Percentiles rank a stretch among this genome's conserved stretches.
Evolutionary conservation across 2,113 vertebrate genomes (phyloP).

Genomic region (Macrotus californicus): DNA sequence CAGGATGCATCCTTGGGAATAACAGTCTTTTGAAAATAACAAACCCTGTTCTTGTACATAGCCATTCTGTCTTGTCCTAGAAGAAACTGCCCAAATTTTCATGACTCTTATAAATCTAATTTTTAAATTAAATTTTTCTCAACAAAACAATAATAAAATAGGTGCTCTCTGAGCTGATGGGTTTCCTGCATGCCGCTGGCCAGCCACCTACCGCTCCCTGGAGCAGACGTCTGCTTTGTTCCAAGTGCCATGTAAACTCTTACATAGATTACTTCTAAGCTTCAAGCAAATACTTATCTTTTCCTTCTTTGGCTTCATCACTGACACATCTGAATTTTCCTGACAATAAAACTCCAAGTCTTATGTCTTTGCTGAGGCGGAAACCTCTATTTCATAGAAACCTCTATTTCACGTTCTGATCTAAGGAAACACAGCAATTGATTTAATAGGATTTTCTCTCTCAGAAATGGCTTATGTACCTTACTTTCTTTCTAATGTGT

Average conservation of each 20-base stretch:
- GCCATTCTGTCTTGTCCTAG: not conserved
- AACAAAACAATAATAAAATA: not conserved
- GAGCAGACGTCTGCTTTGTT: not conserved
- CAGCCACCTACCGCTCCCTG: not conserved
- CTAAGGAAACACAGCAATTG: not conserved
- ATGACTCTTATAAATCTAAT: conserved; percentile 4
- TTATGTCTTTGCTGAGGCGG: not conserved
- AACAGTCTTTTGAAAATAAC: conserved; percentile 16
- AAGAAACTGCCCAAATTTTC: conserved; percentile 2
- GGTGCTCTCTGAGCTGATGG: not conserved
- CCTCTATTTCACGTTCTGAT: not conserved
- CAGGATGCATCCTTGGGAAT: not conserved
- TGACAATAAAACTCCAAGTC: not conserved
- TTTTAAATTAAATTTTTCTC: conserved; percentile 12
- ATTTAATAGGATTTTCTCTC: not conserved
- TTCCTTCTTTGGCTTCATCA: not conserved
- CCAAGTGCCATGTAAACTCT: not conserved
- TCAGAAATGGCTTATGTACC: not conserved
- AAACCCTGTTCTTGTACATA: not conserved
- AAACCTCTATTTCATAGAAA: not conserved
- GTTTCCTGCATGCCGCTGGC: not conserved
- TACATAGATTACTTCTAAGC: not conserved
- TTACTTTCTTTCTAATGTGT: not conserved
- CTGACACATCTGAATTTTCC: not conserved
- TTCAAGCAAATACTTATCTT: not conserved